These are phyloP conservation scores for Amphiura filiformis DNA, from an alignment of 35 echinoderm and acorn worm genomes.

Conservation along the genomic window DNA sequence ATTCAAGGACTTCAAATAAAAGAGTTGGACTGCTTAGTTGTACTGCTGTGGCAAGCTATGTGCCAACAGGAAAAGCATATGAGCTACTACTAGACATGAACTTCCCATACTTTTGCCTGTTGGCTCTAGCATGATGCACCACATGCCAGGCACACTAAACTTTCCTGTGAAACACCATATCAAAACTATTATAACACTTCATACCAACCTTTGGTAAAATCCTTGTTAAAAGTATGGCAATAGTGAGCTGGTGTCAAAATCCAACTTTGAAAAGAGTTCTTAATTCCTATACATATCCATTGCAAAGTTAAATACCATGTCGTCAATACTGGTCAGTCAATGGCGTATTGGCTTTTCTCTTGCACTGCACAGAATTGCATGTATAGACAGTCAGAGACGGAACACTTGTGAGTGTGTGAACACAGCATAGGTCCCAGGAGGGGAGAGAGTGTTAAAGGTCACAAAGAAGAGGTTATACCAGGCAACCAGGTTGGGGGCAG, in stretches of 20 bases:
- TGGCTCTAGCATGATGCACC: background rate
- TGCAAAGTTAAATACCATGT: background rate
- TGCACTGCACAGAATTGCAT: too few species aligned
- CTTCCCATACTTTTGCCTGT: background rate
- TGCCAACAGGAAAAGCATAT: background rate
- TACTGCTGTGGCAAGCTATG: background rate
- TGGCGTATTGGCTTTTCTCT: background rate
- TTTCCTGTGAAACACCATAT: too few species aligned
- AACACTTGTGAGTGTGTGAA: background rate
- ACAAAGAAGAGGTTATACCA: background rate
- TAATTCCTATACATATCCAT: background rate
- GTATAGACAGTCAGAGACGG: too few species aligned
- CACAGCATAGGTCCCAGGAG: conserved; percentile 2
- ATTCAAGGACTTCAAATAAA: too few species aligned
- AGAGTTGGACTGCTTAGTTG: too few species aligned
- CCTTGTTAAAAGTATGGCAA: background rate
- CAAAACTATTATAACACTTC: too few species aligned
- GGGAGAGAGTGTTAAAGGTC: conserved; percentile 4
- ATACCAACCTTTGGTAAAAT: background rate
- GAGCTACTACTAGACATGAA: background rate
- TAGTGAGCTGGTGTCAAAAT: background rate
- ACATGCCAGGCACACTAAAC: too few species aligned
- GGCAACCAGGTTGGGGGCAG: background rate
- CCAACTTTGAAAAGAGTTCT: background rate
- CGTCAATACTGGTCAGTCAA: background rate